Evolutionary conservation across 1,140 invertebrate species (phyloP).

Genomic region (Aphis craccivora): DNA sequence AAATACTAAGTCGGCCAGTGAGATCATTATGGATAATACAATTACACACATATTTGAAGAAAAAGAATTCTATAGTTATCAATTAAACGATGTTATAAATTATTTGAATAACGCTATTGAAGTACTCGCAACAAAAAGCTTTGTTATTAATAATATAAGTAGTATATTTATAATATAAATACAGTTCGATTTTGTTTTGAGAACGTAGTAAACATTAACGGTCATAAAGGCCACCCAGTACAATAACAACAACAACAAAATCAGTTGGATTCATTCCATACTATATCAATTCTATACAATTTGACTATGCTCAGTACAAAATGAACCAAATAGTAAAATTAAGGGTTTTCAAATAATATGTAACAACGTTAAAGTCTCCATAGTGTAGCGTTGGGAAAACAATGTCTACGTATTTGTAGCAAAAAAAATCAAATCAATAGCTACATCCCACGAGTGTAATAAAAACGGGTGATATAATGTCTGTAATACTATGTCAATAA

Average conservation of each 20-base stretch:
- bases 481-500: neutral
- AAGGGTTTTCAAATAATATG: neutral
- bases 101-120: neutral
- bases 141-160: neutral
- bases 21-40: neutral
- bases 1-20: neutral
- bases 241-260: neutral
- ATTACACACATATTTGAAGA: neutral
- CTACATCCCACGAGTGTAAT: neutral
- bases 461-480: neutral
- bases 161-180: neutral
- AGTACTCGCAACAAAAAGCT: neutral
- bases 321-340: neutral
- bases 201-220: neutral
- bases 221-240: neutral
- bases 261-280: neutral
- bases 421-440: neutral
- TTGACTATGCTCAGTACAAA: neutral
- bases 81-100: neutral
- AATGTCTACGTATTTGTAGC: neutral
- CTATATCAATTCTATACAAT: neutral
- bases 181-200: neutral
- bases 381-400: too few species aligned
- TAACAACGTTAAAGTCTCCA: constrained; percentile 22
- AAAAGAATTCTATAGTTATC: neutral